A percentile compares a stretch with the other conserved stretches of the same genome.
Conservation (phyloP, 2,888 invertebrate genomes). For the Lepidonotus clava region DNA sequence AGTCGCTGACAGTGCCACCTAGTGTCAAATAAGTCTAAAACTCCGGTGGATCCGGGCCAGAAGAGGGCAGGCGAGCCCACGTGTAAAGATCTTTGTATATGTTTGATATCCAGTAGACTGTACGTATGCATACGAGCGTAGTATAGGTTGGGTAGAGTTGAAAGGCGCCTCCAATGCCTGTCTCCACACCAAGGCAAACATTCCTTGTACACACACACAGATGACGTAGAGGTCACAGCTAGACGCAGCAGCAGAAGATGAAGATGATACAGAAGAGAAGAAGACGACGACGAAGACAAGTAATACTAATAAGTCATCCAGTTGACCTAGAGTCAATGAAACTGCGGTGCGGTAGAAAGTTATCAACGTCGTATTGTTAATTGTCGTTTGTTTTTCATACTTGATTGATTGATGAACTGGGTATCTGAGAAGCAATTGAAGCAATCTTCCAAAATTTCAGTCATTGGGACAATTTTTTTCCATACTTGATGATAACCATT, state of each 20-base stretch:
- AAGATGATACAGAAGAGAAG: neutral
- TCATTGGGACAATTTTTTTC: constrained; percentile 37
- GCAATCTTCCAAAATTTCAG: constrained; percentile 49
- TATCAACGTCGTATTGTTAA: constrained; percentile 48
- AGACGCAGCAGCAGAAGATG: neutral
- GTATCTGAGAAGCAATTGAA: constrained; percentile 54
- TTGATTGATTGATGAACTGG: constrained; percentile 49
- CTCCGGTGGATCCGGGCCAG: neutral
- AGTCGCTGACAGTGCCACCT: constrained; percentile 30
- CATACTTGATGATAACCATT: constrained; percentile 44
- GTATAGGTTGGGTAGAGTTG: constrained; percentile 46
- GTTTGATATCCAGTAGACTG: constrained; percentile 56
- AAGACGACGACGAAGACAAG: neutral
- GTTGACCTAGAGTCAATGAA: neutral
- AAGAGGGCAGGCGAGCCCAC: constrained; percentile 11
- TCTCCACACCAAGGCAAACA: constrained; percentile 52
- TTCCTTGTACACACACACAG: constrained; percentile 55
- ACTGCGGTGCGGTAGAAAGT: constrained; percentile 38
- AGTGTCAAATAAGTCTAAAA: constrained; percentile 5
- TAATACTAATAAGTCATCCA: neutral
- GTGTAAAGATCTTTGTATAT: constrained; percentile 59
- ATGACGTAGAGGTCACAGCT: constrained; percentile 41
- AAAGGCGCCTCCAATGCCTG: constrained; percentile 43
- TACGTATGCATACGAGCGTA: constrained; percentile 46
- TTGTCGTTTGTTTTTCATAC: constrained; percentile 42